Base-by-base conservation (phyloP, 2,888 invertebrate genomes). In the Pollenia angustigena region DNA sequence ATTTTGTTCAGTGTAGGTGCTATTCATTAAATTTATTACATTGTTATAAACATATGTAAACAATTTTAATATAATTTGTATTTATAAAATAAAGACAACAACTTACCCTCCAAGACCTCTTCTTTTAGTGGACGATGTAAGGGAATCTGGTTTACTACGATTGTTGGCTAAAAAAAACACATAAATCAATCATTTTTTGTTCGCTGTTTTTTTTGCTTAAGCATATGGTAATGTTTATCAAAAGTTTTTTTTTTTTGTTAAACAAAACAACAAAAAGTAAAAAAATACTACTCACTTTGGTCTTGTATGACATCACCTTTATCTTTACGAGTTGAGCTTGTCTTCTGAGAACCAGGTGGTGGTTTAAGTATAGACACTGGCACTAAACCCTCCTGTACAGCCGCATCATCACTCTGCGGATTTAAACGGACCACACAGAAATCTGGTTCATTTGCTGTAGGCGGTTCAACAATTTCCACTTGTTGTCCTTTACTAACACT, bases 401-500 rank as follows among this genome's bases (percentile, higher is more conserved):
- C 90, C 90, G 94, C 90, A 93, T 95, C 93, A 90, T 94, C 93
- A 90, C 91, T 94, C 93, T 94, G 94, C 93, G 93, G 92, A 92
- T 93, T 93, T 92, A 96, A 94, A 81, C 96, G 95, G 88, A 96
- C 96, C 91, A 96, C 93, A 94, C 96, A 96, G 94, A 95, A 96
- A 90, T 96, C 96, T 84, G 95, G 94, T 90, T 96, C 94, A 89
- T 95, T 94, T 85, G 95, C 94, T 91, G 96, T 96, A 88, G 95
- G 94, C 85, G 90, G 89, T 92, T 98, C 98, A 89, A 98, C 94
- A 88, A 98, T 96, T 93, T 98, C 98, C 88, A 98, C 98, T 94
- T 98, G 98, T 94, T 98, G 98, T 40, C 98, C 98, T 93, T 98
- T 97, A 88, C 95, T 95, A 62, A 99, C 98, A 76, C 96, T 96